Percentiles rank a stretch among this genome's conserved stretches.
These are phyloP conservation scores for Piaya cayana DNA, from an alignment of 2,113 vertebrate species.

Conservation along the genomic window DNA sequence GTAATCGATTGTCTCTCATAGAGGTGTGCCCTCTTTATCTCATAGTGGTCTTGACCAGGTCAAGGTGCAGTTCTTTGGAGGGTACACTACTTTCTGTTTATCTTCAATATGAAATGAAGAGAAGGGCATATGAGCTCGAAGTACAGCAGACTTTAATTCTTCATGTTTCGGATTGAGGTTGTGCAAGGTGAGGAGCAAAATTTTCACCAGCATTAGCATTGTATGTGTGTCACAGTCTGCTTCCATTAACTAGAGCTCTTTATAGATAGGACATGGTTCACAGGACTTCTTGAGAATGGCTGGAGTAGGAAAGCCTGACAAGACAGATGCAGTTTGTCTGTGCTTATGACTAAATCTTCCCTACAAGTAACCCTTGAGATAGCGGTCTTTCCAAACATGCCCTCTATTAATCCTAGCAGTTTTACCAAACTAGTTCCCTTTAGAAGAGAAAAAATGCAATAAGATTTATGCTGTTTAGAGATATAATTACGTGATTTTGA, in stretches of 20 bases:
- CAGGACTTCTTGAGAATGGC: not conserved
- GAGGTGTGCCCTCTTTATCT: not conserved
- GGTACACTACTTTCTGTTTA: not conserved
- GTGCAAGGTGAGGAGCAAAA: not conserved
- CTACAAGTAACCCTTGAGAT: not conserved
- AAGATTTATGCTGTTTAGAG: not conserved
- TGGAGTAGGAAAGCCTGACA: not conserved
- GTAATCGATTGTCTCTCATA: not conserved
- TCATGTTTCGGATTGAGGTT: not conserved
- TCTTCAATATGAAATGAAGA: not conserved
- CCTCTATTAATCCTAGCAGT: not conserved
- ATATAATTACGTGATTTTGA: not conserved
- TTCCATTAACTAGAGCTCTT: not conserved
- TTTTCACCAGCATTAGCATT: not conserved
- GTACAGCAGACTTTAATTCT: not conserved
- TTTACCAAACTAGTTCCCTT: not conserved
- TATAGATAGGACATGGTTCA: not conserved
- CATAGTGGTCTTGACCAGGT: not conserved
- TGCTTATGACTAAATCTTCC: not conserved
- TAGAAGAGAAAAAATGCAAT: not conserved
- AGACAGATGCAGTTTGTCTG: not conserved
- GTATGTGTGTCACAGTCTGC: not conserved
- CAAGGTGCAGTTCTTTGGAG: not conserved
- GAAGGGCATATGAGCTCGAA: not conserved
- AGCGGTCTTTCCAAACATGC: accelerated